Conservation (phyloP, 2,797 vertebrate species). For the Pyrocephalus nanus region DNA sequence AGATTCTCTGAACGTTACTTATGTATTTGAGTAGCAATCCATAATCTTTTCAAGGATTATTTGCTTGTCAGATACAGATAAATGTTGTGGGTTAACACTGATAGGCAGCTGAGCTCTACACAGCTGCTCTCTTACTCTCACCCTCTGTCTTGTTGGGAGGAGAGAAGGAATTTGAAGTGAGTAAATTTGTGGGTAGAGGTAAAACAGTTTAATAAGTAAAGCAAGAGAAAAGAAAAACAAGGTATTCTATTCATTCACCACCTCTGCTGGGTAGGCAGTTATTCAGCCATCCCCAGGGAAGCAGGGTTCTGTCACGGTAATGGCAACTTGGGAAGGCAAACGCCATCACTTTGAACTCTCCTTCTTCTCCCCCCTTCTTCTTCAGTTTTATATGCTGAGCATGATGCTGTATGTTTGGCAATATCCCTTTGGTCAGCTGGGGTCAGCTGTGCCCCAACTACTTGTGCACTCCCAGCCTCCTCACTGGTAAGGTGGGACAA, state of each 20-base stretch:
- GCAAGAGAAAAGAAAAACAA: neutral
- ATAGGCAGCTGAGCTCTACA: neutral
- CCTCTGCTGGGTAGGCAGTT: neutral
- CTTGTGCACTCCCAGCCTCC: neutral
- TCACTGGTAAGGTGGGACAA: fast-evolving
- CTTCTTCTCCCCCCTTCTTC: neutral
- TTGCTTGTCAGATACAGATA: neutral
- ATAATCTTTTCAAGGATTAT: neutral
- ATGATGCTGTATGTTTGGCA: fast-evolving
- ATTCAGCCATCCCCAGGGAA: neutral
- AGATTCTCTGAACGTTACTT: neutral
- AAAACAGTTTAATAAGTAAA: neutral
- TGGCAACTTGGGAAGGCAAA: neutral
- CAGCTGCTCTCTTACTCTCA: neutral
- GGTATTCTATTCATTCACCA: fast-evolving
- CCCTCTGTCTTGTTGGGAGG: neutral
- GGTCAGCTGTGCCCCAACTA: neutral
- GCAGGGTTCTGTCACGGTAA: fast-evolving
- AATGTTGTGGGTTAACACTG: neutral
- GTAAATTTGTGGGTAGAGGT: neutral
- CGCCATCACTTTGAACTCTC: fast-evolving
- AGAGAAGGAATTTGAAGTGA: neutral
- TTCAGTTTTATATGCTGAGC: neutral
- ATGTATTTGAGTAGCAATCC: neutral
- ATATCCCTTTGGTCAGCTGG: neutral